Percentiles rank a stretch among this genome's conserved stretches.
Conservation (phyloP, 2,113 vertebrate genomes). For the Python bivittatus region DNA sequence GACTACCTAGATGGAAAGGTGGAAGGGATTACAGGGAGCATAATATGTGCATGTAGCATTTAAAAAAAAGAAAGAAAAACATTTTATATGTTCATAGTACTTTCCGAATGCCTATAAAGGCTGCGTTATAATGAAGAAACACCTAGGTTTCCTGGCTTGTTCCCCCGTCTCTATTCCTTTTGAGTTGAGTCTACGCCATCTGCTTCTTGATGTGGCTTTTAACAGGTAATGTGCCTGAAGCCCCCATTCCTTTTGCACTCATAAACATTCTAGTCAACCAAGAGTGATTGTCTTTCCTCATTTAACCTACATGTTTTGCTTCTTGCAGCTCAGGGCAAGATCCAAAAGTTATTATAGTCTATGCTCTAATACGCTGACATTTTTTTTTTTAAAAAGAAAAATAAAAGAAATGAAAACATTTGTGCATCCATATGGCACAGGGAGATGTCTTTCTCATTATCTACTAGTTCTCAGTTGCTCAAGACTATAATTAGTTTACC, state of each 20-base stretch:
- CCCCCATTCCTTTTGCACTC: conserved; percentile 48
- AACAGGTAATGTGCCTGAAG: conserved; percentile 35
- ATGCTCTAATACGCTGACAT: conserved; percentile 48
- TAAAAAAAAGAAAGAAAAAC: background rate
- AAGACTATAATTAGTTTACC: conserved; percentile 65
- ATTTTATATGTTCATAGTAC: background rate
- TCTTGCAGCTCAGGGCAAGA: conserved; percentile 52
- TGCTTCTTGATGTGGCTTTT: conserved; percentile 24
- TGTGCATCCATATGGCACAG: conserved; percentile 57
- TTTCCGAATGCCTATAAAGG: background rate
- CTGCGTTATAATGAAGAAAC: background rate
- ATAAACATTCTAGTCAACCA: conserved; percentile 38
- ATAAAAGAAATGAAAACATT: conserved; percentile 70
- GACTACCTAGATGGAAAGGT: no score
- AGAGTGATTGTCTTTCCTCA: conserved; percentile 49
- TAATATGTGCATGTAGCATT: background rate
- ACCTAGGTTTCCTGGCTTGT: conserved; percentile 6
- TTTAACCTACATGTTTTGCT: conserved; percentile 67
- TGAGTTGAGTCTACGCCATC: conserved; percentile 16
- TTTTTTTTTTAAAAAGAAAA: conserved; percentile 22
- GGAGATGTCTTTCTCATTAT: conserved; percentile 65
- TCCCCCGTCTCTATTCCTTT: background rate
- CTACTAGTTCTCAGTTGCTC: conserved; percentile 47
- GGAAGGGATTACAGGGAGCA: background rate
- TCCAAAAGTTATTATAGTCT: conserved; percentile 67